Base-by-base conservation (phyloP, 2,797 vertebrate genomes). In the Garrulus glandarius region DNA sequence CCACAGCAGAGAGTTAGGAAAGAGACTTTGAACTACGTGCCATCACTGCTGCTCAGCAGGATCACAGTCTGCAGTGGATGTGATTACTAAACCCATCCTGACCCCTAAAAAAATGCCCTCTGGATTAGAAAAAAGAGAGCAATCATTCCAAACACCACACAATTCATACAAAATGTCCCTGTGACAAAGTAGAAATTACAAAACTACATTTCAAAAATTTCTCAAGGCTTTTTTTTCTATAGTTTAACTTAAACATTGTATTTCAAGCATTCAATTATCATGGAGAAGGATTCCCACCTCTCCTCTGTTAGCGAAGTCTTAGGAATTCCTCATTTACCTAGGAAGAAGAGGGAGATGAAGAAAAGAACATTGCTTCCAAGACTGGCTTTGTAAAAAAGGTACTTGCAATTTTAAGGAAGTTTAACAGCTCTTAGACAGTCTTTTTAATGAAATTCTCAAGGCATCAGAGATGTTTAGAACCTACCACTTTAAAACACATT, bases 21-120 rank as follows among this genome's bases (percentile, higher is more conserved):
- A 92, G 61, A 92, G 92, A 76, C 88, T 94, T 88, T 92, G 86
- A 93, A 91, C 82, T 82, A 72, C 29, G 10, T 46, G 59, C 52
- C 47, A 37, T 23, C 52, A 21, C 44, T 7, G 3, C 70, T 59
- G 74, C 59, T 82, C 81, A n/a, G 47, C 43, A 23, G 59, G 43
- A 72, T 46, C 80, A 61, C 0, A 0, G 36, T 21, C 84, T 89
- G 56, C 76, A 46, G 16, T 18, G 69, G 80, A 71, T 61, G n/a
- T 4, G 56, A 60, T 39, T 71, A 50, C 80, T 30, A 82, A 72
- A 65, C 50, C 24, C 2, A 0, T 23, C 5, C 0, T 41, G 43
- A 68, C 61, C 75, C 61, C 46, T 30, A 37, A 11, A 34, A 49
- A 72, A 36, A 79, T 29, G 46, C n/a, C 70, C 63, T 65, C 20